phyloP scores from a whole-genome alignment of 1,140 invertebrate species.

The Rhagoletis pomonella region DNA sequence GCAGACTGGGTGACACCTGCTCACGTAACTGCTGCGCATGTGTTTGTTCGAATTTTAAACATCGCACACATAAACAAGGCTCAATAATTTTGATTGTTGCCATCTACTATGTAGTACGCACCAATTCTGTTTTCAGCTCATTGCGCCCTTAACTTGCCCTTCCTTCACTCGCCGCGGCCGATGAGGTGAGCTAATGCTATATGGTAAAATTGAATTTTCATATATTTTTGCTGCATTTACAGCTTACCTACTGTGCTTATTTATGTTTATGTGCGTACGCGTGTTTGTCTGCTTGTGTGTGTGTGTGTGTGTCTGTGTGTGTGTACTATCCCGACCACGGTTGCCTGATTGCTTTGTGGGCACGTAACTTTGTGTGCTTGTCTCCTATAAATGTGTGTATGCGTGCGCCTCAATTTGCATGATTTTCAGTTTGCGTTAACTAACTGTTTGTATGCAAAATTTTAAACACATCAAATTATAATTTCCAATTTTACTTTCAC shows the following conservation, averaged over 20 bases:
- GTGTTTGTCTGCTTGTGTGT: neutral
- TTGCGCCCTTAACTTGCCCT: too few relatives aligned
- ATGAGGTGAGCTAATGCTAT: neutral
- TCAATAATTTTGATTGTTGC: neutral
- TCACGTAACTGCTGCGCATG: neutral
- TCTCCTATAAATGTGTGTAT: neutral
- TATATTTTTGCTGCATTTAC: neutral
- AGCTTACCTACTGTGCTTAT: neutral
- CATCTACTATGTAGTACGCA: neutral
- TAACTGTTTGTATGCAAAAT: neutral
- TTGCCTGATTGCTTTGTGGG: neutral
- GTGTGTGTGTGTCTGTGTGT: neutral
- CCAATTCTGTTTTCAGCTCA: too few relatives aligned
- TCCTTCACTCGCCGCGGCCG: neutral
- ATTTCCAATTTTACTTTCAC: constrained; percentile 5
- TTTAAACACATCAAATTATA: constrained; percentile 18
- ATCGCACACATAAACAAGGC: neutral
- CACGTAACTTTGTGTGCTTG: neutral
- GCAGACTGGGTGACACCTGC: neutral
- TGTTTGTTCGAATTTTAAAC: neutral
- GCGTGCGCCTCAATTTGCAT: neutral
- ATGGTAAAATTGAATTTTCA: neutral
- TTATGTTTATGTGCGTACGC: neutral
- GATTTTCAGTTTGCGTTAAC: neutral
- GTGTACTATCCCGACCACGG: neutral